phyloP scores from a whole-genome alignment of 1,140 invertebrate genomes.

The Drosophila tsacasi region DNA sequence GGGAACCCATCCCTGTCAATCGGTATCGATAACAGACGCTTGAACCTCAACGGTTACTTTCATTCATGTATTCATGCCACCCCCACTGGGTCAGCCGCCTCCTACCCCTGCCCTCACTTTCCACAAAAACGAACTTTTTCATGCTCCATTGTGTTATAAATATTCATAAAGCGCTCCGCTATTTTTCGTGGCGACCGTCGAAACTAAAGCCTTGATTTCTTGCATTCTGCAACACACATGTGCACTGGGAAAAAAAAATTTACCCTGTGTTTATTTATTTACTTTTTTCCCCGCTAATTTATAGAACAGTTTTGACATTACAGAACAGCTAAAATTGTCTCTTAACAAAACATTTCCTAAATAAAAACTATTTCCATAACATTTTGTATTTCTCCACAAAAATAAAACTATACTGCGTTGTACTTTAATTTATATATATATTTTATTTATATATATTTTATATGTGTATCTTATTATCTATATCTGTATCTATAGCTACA shows the following conservation, averaged over 20 bases:
- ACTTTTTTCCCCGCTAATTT: background rate
- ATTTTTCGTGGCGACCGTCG: conserved; percentile 64
- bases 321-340: background rate
- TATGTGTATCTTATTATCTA: no score
- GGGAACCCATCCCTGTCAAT: conserved; percentile 43
- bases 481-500: no score
- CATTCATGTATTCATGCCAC: conserved; percentile 30
- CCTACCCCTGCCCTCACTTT: conserved; percentile 3
- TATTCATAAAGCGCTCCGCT: conserved; percentile 74
- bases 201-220: conserved; percentile 79
- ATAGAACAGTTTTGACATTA: no score
- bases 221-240: conserved; percentile 53
- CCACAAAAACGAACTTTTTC: conserved; percentile 66
- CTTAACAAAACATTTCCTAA: background rate
- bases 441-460: background rate
- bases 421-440: no score
- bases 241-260: background rate
- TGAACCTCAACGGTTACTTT: conserved; percentile 27
- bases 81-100: background rate
- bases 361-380: background rate
- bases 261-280: accelerated
- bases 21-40: conserved; percentile 51
- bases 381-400: background rate
- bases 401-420: background rate
- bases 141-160: conserved; percentile 81